Percentiles rank a stretch among this genome's conserved stretches.
Conservation (phyloP, 2,797 vertebrate genomes). For the Natrix natrix region DNA sequence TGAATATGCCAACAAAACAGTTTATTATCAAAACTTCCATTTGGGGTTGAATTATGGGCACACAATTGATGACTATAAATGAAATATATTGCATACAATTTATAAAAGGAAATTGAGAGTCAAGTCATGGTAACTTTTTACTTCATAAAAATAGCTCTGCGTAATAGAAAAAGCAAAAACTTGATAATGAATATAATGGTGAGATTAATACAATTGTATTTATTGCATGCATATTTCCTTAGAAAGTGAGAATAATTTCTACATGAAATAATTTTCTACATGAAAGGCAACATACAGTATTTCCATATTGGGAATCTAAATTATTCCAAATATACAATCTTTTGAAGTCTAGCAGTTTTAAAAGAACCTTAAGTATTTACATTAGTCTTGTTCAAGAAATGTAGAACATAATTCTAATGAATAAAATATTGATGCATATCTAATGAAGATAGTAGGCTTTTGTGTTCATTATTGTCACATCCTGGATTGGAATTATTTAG, state of each 20-base stretch:
- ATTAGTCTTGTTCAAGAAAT: neutral
- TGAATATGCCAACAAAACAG: conserved; percentile 28
- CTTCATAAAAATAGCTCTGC: neutral
- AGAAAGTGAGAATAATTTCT: neutral
- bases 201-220: neutral
- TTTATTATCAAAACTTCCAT: conserved; percentile 21
- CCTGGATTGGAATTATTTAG: neutral
- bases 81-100: conserved; percentile 22
- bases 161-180: neutral
- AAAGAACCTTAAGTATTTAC: neutral
- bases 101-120: conserved; percentile 34
- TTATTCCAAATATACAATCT: neutral
- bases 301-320: neutral
- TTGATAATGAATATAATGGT: neutral
- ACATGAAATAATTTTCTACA: neutral
- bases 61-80: conserved; percentile 40
- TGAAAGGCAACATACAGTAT: neutral
- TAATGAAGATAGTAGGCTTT: neutral
- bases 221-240: neutral
- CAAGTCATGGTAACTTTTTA: conserved; percentile 1
- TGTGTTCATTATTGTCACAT: neutral
- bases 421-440: neutral
- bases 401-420: neutral
- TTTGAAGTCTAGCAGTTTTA: neutral
- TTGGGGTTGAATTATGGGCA: conserved; percentile 36